Evolutionary conservation across 2,888 invertebrate genomes (phyloP), one percentile per base, ranked within the genome.

Genomic region (Drosophila mulleri): DNA sequence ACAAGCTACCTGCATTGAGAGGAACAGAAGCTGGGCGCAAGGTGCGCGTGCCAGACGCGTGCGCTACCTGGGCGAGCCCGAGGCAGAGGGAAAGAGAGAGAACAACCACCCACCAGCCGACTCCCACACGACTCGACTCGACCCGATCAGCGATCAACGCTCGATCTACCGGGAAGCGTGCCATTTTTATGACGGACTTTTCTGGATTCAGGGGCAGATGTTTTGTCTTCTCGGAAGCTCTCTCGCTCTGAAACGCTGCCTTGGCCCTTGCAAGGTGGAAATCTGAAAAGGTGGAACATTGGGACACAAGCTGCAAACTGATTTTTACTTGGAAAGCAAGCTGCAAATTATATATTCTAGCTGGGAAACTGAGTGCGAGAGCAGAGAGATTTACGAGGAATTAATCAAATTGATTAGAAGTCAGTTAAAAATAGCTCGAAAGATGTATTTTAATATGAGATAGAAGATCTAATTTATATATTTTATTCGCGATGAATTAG

Each of bases 201-300:
- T 65, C 47, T 39, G 16, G 42, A 32, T n/a, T 71, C 69, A 71
- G 80, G 80, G 82, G 84, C 84, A 89, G 89, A 89, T 84, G 89
- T 87, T 71, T 75, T 72, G 58, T 71, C 62, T 86, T 84, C 89
- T 86, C 37, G 67, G 84, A 84, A 84, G 87, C 84, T 88, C 68
- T 48, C 29, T 29, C 26, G 16, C 53, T 37, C 37, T 53, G 81
- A 83, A 45, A 1, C 26, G 23, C 45, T 45, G 37, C 16, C 5
- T 12, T 8, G 41, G 53, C 16, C 45, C 1, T 16, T 0, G 61
- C 67, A 68, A 72, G 83, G 78, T 85, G 83, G 74, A 56, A 60
- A 67, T 68, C 59, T 76, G 69, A 2, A 63, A 73, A 72, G 64
- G 72, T 74, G 59, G 42, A 45, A 64, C 14, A 18, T 41, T 18